These are phyloP conservation scores for Myopa testacea DNA, from an alignment of 2,888 invertebrate genomes.

Conservation along the genomic window DNA sequence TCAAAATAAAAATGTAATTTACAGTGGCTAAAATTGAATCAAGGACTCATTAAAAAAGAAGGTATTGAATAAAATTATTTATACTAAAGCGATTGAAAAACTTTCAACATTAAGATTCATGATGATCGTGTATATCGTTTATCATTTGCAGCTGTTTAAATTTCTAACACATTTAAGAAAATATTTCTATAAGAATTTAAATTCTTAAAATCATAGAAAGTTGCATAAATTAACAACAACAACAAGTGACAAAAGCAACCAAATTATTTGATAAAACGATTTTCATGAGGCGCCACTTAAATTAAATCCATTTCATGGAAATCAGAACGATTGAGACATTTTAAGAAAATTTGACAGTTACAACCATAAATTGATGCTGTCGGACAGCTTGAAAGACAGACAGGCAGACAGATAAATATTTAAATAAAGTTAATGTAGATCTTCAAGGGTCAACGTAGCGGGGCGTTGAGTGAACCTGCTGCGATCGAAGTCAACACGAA, in stretches of 20 bases:
- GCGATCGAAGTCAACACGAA: slow-evolving; percentile 6
- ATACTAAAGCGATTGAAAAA: too few species aligned
- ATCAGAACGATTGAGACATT: slow-evolving; percentile 27
- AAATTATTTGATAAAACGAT: neutral
- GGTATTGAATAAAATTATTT: too few species aligned
- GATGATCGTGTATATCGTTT: neutral
- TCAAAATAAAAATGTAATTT: too few species aligned
- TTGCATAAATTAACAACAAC: too few species aligned
- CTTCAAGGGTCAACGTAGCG: neutral
- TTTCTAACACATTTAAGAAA: too few species aligned
- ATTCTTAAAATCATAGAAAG: too few species aligned
- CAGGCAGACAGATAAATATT: neutral
- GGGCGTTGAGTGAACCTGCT: slow-evolving; percentile 11
- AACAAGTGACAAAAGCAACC: too few species aligned
- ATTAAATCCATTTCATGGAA: neutral
- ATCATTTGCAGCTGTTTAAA: neutral
- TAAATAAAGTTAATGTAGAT: neutral
- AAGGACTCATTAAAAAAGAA: too few species aligned
- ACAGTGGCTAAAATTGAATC: too few species aligned
- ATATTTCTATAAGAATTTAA: too few species aligned
- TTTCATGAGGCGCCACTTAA: neutral
- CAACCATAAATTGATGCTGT: slow-evolving; percentile 7
- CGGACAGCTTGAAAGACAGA: neutral
- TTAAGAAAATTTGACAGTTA: slow-evolving; percentile 9
- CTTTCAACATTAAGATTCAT: too few species aligned